Percentiles rank a stretch among this genome's conserved stretches.
These are phyloP conservation scores for Kryptolebias marmoratus DNA, from an alignment of 2,113 vertebrate genomes.

Conservation along the genomic window DNA sequence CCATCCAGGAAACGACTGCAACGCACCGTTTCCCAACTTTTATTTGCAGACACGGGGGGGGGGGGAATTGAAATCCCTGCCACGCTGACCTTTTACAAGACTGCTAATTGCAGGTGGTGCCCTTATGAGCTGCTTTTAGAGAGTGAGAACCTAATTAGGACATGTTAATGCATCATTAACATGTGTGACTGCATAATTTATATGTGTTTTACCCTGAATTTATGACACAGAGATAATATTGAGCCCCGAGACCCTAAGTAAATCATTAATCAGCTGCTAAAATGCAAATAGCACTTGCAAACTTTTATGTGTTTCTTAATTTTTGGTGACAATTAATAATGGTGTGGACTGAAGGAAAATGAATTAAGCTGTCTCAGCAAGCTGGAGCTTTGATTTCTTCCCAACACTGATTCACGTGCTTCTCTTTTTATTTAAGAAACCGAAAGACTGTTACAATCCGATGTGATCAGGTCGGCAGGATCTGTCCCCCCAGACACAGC, in stretches of 20 bases:
- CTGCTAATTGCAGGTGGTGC: not conserved
- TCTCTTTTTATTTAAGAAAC: too few relatives aligned
- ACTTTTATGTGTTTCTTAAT: not conserved
- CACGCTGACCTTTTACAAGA: not conserved
- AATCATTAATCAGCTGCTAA: not conserved
- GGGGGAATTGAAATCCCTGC: not conserved
- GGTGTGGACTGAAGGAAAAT: not conserved
- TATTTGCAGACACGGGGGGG: not conserved
- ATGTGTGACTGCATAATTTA: not conserved
- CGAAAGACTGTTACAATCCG: too few relatives aligned
- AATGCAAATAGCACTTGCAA: not conserved
- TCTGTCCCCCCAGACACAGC: constrained; percentile 36
- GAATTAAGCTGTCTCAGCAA: too few relatives aligned
- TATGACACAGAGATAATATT: not conserved
- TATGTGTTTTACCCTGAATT: not conserved
- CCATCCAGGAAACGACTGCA: not conserved
- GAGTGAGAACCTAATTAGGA: not conserved
- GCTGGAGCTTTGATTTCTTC: too few relatives aligned
- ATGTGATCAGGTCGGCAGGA: constrained; percentile 18
- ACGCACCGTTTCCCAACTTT: not conserved
- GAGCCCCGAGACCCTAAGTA: too few relatives aligned
- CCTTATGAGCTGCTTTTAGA: not conserved
- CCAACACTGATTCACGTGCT: too few relatives aligned
- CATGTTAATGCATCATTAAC: not conserved
- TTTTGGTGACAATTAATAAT: not conserved